Evolutionary conservation across 1,140 invertebrate species (phyloP).

Genomic region (Nymphalis io): DNA sequence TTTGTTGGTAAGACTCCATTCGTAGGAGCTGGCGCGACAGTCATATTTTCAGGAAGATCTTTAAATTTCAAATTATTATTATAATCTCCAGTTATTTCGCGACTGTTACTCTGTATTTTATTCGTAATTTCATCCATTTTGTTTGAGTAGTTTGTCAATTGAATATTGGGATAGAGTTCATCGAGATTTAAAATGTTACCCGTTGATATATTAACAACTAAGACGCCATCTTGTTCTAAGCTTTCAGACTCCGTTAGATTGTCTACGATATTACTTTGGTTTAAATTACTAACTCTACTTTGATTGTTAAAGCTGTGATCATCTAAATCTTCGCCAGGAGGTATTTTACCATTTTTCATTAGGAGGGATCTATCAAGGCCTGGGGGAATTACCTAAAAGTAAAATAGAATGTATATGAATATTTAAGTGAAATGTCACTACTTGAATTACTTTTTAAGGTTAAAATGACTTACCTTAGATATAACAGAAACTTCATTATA

Average conservation of each 20-base stretch:
- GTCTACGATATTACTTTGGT: conserved; percentile 55
- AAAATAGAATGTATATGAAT: not conserved
- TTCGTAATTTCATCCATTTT: conserved; percentile 76
- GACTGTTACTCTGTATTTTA: conserved; percentile 79
- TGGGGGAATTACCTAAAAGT: conserved; percentile 54
- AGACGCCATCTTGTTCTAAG: conserved; percentile 77
- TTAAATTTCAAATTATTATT: conserved; percentile 76
- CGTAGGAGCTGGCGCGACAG: conserved; percentile 71
- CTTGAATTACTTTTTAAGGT: not conserved
- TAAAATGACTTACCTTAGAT: conserved; percentile 61
- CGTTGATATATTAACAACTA: conserved; percentile 76
- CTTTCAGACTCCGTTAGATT: conserved; percentile 75
- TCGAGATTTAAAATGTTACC: conserved; percentile 76
- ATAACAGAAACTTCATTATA: conserved; percentile 80
- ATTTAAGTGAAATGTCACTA: not conserved
- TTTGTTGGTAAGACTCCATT: conserved; percentile 67
- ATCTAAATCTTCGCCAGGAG: conserved; percentile 60
- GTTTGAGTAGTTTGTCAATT: conserved; percentile 58
- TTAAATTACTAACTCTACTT: conserved; percentile 44
- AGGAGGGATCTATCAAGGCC: conserved; percentile 68
- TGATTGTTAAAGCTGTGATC: conserved; percentile 44
- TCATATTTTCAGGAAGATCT: conserved; percentile 67
- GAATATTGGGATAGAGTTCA: conserved; percentile 67
- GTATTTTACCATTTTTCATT: conserved; percentile 72
- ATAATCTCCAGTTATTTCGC: conserved; percentile 77